phyloP scores from a whole-genome alignment of 2,113 vertebrate genomes.

The Periophthalmus modestus region DNA sequence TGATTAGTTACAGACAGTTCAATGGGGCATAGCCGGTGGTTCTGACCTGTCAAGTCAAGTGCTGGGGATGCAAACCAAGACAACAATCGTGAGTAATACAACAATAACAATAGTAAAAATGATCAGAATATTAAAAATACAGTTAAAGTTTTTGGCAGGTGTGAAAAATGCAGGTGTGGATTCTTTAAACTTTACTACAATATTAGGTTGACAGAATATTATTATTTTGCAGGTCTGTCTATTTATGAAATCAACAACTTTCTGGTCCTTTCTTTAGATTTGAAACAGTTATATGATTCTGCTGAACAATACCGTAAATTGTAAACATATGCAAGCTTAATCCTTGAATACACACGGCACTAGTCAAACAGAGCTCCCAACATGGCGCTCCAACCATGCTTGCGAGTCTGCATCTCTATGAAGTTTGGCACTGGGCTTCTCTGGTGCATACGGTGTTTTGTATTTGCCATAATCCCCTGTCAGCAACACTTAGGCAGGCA shows the following conservation, averaged over 20 bases:
- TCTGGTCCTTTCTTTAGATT: background rate
- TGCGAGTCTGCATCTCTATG: constrained; percentile 52
- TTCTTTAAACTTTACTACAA: too few relatives aligned
- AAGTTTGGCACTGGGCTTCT: constrained; percentile 73
- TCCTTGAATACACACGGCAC: constrained; percentile 10
- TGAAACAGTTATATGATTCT: background rate
- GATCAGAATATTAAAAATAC: background rate
- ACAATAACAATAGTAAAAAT: constrained; percentile 5
- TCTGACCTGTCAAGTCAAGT: constrained; percentile 39
- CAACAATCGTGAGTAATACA: constrained; percentile 4
- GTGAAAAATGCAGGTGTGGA: too few relatives aligned
- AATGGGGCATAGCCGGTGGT: constrained; percentile 59
- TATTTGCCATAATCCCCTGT: constrained; percentile 76
- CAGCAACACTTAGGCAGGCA: constrained; percentile 75
- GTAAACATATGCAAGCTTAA: constrained; percentile 9
- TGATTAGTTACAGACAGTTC: constrained; percentile 72
- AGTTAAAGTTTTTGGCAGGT: background rate
- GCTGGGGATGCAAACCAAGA: constrained; percentile 31
- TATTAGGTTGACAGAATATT: too few relatives aligned
- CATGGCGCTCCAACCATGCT: constrained; percentile 54
- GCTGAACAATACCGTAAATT: background rate
- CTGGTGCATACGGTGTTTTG: constrained; percentile 72
- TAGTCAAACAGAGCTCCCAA: constrained; percentile 53
- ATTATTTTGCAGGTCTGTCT: background rate
- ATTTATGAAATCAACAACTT: background rate